Evolutionary conservation across 2,113 vertebrate genomes (phyloP).

Genomic region (Callorhinus ursinus): DNA sequence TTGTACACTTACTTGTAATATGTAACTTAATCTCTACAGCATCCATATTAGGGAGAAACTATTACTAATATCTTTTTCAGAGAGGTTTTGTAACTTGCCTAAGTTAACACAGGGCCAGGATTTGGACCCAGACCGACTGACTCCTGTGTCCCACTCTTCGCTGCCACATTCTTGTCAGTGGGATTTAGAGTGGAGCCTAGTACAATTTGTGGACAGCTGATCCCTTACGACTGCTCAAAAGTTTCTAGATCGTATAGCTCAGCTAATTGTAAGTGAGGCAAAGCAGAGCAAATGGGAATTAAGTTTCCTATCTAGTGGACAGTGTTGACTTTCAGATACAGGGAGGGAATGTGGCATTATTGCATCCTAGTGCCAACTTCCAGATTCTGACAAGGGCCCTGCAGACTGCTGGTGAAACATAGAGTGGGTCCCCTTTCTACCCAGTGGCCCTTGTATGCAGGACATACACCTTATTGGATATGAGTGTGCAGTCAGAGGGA

Average conservation of each 20-base stretch:
- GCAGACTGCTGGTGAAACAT: neutral
- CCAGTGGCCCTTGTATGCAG: neutral
- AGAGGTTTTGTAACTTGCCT: neutral
- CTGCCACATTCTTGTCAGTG: neutral
- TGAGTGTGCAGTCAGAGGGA: neutral
- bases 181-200: neutral
- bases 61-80: neutral
- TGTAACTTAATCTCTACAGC: neutral
- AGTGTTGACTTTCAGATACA: neutral
- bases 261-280: neutral
- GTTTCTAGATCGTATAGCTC: slow-evolving; percentile 2
- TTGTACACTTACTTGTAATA: neutral
- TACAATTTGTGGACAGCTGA: slow-evolving; percentile 2
- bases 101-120: neutral
- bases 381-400: neutral
- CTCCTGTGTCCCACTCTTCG: neutral
- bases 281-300: neutral
- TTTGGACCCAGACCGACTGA: neutral
- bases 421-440: neutral
- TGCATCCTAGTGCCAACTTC: neutral
- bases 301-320: neutral
- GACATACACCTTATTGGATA: neutral
- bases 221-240: neutral
- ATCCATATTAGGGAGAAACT: neutral
- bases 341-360: neutral